These are phyloP conservation scores for Betta splendens DNA, from an alignment of 2,797 vertebrate genomes.

Conservation along the genomic window DNA sequence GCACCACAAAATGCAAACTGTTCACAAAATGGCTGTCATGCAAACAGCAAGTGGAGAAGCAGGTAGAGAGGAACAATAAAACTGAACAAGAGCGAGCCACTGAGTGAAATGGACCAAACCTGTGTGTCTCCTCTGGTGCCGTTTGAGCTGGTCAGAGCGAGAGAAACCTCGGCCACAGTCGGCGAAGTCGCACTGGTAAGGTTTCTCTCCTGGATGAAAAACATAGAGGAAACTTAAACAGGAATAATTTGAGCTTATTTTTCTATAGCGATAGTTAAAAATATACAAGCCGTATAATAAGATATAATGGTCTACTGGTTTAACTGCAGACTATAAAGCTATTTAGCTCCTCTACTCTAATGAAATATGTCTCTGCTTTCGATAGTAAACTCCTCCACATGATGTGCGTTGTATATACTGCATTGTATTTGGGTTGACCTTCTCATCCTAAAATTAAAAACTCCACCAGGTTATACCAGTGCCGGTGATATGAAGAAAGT, in stretches of 20 bases:
- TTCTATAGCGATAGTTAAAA: background rate
- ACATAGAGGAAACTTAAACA: background rate
- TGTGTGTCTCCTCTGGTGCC: conserved; percentile 98
- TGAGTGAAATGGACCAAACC: conserved; percentile 78
- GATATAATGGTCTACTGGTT: background rate
- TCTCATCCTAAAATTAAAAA: too few relatives aligned
- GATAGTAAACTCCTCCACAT: too few relatives aligned
- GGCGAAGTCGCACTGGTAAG: conserved; percentile 97
- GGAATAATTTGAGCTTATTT: background rate
- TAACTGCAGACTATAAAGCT: background rate
- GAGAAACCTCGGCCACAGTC: conserved; percentile 97
- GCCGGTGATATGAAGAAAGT: too few relatives aligned
- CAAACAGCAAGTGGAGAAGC: conserved; percentile 35
- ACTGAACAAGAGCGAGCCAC: conserved; percentile 20
- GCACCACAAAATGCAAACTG: conserved; percentile 28
- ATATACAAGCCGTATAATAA: background rate
- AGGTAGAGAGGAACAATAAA: conserved; percentile 7
- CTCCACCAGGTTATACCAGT: too few relatives aligned
- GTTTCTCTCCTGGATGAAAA: conserved; percentile 89
- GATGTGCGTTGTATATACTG: too few relatives aligned
- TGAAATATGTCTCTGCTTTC: too few relatives aligned
- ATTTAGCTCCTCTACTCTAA: too few relatives aligned
- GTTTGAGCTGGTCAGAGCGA: conserved; percentile 97
- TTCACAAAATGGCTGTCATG: conserved; percentile 49
- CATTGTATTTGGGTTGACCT: too few relatives aligned